Evolutionary conservation across 1,140 invertebrate genomes (phyloP).

Genomic region (Aphis gossypii): DNA sequence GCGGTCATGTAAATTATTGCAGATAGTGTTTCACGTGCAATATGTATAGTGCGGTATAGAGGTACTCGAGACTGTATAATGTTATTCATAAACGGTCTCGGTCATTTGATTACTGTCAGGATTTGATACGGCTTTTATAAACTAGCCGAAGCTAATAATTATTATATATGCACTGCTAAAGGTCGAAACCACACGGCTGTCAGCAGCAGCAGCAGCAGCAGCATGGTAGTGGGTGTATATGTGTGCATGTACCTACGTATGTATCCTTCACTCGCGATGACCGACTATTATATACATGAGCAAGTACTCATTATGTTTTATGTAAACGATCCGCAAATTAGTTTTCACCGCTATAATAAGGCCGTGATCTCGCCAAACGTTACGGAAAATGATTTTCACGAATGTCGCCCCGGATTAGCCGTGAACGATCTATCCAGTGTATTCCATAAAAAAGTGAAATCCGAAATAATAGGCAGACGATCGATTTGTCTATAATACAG

Average conservation of each 20-base stretch:
- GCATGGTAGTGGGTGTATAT: neutral
- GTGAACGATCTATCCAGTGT: neutral
- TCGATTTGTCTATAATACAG: neutral
- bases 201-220: neutral
- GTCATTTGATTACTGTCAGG: slow-evolving; percentile 1
- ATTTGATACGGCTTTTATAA: slow-evolving; percentile 1
- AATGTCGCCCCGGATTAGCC: neutral
- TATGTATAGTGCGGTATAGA: neutral
- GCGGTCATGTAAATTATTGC: neutral
- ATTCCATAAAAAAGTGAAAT: neutral
- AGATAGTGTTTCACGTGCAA: neutral
- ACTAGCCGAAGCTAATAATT: neutral
- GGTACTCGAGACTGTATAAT: neutral
- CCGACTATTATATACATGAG: neutral
- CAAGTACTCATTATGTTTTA: neutral
- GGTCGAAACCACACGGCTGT: neutral
- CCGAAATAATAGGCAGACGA: neutral
- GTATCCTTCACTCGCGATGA: neutral
- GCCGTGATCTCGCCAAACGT: neutral
- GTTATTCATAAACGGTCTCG: neutral
- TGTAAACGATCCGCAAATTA: neutral
- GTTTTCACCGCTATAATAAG: neutral
- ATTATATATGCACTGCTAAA: neutral
- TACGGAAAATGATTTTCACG: neutral
- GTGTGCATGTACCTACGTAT: neutral